Conservation (phyloP, 2,797 vertebrate genomes). For the Cercopithecus mitis region DNA sequence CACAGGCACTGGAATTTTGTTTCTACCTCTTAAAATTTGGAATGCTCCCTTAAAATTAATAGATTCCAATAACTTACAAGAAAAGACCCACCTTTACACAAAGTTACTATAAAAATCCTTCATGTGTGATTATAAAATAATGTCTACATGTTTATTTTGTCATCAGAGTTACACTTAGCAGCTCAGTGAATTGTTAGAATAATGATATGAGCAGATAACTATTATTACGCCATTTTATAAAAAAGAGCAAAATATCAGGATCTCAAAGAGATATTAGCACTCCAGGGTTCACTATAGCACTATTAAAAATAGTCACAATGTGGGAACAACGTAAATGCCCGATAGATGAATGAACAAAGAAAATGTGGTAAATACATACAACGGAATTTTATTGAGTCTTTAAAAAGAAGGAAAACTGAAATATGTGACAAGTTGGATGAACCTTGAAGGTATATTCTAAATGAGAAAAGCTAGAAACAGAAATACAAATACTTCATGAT, state of each 20-base stretch:
- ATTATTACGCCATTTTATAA: not conserved
- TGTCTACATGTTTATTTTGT: not conserved
- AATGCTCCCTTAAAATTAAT: not conserved
- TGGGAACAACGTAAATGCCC: not conserved
- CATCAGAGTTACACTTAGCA: constrained; percentile 1
- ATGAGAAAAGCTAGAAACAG: not conserved
- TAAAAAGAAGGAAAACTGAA: not conserved
- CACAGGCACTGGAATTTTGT: not conserved
- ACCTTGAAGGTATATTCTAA: not conserved
- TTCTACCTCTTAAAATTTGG: not conserved
- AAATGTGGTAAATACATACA: not conserved
- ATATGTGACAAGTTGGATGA: not conserved
- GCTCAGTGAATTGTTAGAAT: not conserved
- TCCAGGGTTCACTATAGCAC: not conserved
- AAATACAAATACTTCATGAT: not conserved
- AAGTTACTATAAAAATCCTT: not conserved
- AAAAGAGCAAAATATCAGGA: not conserved
- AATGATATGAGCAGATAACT: not conserved
- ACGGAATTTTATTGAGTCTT: not conserved
- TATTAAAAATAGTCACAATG: not conserved
- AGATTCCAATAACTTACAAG: not conserved
- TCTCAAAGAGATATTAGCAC: not conserved
- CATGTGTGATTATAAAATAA: not conserved
- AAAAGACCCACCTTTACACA: not conserved
- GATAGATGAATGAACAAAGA: not conserved